Percentiles rank a stretch among this genome's conserved stretches.
These are phyloP conservation scores for Helogale parvula DNA, from an alignment of 2,113 vertebrate species.

Conservation along the genomic window DNA sequence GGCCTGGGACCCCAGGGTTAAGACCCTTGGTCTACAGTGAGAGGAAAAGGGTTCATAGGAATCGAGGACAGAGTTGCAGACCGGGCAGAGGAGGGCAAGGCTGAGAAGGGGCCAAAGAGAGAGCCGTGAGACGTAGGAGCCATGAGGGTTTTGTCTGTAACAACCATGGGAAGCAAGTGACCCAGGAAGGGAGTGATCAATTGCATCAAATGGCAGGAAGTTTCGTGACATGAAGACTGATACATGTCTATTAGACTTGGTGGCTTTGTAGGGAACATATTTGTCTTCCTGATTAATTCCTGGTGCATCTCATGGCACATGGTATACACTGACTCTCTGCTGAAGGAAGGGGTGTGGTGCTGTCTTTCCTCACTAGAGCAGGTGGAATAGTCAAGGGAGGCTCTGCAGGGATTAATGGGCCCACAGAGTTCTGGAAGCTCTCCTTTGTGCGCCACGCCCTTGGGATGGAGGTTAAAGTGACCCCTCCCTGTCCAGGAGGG, in stretches of 20 bases:
- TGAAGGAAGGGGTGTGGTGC: background rate
- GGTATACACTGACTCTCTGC: background rate
- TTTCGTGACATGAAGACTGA: background rate
- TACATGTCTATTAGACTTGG: background rate
- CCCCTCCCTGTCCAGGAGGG: background rate
- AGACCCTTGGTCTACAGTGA: background rate
- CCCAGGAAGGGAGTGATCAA: background rate
- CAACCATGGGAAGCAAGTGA: background rate
- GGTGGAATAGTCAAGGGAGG: background rate
- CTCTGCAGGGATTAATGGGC: background rate
- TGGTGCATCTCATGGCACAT: background rate
- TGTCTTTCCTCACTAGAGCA: background rate
- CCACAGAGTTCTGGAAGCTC: background rate
- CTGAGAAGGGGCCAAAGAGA: background rate
- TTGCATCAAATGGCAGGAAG: background rate
- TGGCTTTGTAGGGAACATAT: background rate
- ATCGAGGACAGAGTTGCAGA: background rate
- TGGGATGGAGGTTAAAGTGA: background rate
- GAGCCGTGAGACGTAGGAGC: background rate
- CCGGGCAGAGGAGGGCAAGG: background rate
- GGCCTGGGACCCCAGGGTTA: background rate
- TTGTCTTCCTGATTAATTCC: conserved; percentile 16
- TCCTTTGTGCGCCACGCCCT: background rate
- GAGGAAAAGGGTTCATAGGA: background rate
- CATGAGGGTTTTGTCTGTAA: background rate